Conservation (phyloP, 2,113 vertebrate species). For the Origma solitaria region DNA sequence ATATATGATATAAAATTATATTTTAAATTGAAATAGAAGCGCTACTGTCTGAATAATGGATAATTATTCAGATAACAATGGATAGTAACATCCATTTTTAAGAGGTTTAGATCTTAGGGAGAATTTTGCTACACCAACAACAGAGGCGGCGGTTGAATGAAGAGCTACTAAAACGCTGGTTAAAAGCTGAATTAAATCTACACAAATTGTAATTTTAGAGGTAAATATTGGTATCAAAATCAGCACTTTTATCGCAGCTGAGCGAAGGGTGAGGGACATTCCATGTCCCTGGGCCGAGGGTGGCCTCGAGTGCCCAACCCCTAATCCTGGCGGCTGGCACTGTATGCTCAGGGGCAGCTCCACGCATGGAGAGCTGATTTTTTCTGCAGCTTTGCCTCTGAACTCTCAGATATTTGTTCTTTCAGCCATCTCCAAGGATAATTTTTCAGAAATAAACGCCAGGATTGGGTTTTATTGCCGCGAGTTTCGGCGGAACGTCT, state of each 20-base stretch:
- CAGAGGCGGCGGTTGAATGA: not conserved
- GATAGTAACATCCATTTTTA: not conserved
- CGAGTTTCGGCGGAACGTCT: not conserved
- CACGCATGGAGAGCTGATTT: constrained; percentile 3
- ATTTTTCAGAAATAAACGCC: constrained; percentile 11
- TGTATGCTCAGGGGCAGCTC: constrained; percentile 23
- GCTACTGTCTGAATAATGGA: not conserved
- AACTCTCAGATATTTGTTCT: not conserved
- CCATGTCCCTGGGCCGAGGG: not conserved
- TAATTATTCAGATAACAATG: too few relatives aligned
- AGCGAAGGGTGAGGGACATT: not conserved
- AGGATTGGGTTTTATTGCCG: not conserved
- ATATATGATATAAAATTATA: too few relatives aligned
- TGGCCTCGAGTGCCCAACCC: not conserved
- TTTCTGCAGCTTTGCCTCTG: constrained; percentile 41
- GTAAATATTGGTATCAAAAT: not conserved
- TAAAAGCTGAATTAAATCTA: not conserved
- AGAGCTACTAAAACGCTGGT: not conserved
- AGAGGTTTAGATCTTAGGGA: not conserved
- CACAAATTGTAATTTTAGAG: not conserved
- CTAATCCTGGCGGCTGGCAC: not conserved
- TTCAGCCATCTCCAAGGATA: not conserved
- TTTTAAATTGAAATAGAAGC: not conserved
- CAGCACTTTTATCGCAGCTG: not conserved
- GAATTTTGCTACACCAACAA: not conserved